Percentiles rank a stretch among this genome's conserved stretches.
Evolutionary conservation across 2,797 vertebrate species (phyloP).

Genomic region (Xenentodon cancila): DNA sequence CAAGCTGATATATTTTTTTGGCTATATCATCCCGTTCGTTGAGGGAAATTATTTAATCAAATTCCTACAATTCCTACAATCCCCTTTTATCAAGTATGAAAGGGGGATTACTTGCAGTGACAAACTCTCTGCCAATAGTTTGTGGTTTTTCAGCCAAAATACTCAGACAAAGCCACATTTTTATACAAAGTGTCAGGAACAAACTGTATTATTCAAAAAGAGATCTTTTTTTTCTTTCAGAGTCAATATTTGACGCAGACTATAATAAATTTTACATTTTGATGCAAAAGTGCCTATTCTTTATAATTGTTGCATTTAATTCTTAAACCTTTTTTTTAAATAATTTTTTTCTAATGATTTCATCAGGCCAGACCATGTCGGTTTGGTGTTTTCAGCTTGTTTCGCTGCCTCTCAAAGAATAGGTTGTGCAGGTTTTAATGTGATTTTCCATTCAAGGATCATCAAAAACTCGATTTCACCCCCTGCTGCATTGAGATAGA

Average conservation of each 20-base stretch:
- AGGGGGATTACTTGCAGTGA: background rate
- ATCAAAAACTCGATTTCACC: background rate
- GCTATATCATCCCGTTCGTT: too few relatives aligned
- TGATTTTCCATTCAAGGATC: slow-evolving; percentile 10
- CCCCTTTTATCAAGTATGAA: background rate
- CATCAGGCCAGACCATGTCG: slow-evolving; percentile 1
- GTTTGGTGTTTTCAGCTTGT: slow-evolving; percentile 12
- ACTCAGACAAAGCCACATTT: background rate
- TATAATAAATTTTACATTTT: background rate
- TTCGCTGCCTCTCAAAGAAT: background rate
- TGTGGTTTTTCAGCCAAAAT: background rate
- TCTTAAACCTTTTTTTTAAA: slow-evolving; percentile 8
- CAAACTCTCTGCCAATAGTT: background rate
- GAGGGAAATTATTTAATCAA: slow-evolving; percentile 2
- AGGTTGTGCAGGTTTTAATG: slow-evolving; percentile 3
- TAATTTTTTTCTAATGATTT: slow-evolving; percentile 13
- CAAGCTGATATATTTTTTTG: too few relatives aligned
- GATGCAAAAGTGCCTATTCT: too few relatives aligned
- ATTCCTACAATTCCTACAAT: too few relatives aligned
- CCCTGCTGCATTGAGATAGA: background rate
- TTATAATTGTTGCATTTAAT: too few relatives aligned
- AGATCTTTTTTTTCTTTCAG: slow-evolving; percentile 10
- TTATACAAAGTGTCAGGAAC: slow-evolving; percentile 2
- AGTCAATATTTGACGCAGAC: slow-evolving; percentile 11
- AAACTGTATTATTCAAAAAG: slow-evolving; percentile 7